Evolutionary conservation across 2,113 vertebrate genomes (phyloP).

Genomic region (Ceratotherium simum): DNA sequence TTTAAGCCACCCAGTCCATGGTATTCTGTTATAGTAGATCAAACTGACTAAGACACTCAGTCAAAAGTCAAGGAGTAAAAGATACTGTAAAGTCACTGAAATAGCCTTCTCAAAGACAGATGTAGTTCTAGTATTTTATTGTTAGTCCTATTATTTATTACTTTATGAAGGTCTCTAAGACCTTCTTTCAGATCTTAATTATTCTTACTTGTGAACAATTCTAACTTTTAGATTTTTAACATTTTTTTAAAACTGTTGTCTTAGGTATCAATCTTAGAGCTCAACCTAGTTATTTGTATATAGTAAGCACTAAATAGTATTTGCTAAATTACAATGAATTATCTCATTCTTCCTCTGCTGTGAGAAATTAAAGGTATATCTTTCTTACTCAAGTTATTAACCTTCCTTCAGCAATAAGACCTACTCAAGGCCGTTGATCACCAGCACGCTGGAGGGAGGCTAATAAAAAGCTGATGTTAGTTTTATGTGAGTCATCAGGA

Average conservation of each 20-base stretch:
- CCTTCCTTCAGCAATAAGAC: not conserved
- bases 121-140: not conserved
- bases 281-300: not conserved
- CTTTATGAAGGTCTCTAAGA: not conserved
- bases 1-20: not conserved
- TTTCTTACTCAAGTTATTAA: not conserved
- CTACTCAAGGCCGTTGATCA: not conserved
- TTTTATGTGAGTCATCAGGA: not conserved
- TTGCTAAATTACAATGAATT: not conserved
- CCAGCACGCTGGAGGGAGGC: not conserved
- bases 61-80: not conserved
- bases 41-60: not conserved
- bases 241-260: not conserved
- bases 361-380: not conserved
- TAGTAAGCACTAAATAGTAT: not conserved
- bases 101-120: not conserved
- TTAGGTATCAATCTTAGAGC: not conserved
- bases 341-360: not conserved
- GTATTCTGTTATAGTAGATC: not conserved
- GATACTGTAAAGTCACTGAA: not conserved
- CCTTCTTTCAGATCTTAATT: not conserved
- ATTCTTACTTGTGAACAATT: not conserved
- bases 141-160: not conserved
- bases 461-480: not conserved
- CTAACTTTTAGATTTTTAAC: not conserved